Conservation (phyloP, 2,888 invertebrate species). For the Chloromyia formosa region DNA sequence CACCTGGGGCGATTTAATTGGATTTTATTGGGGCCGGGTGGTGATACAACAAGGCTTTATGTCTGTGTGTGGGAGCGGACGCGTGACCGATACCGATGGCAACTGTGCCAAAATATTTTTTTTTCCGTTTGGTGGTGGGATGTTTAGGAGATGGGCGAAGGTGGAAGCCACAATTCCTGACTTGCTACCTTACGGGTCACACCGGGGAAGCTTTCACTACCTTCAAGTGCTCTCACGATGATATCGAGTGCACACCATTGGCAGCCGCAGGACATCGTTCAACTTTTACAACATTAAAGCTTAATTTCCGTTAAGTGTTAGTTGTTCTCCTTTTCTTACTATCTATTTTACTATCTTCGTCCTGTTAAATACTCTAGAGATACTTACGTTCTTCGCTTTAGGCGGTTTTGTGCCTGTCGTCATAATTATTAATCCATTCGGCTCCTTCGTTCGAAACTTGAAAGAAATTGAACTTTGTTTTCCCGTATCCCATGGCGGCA, state of each 20-base stretch:
- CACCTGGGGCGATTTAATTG: conserved; percentile 34
- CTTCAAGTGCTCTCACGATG: too few species aligned
- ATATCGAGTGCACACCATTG: too few species aligned
- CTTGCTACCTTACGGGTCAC: too few species aligned
- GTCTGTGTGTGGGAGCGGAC: background rate
- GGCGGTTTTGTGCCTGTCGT: conserved; percentile 84
- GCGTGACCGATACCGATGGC: too few species aligned
- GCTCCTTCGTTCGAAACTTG: conserved; percentile 94
- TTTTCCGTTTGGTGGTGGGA: too few species aligned
- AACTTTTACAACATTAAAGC: too few species aligned
- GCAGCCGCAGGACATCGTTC: too few species aligned
- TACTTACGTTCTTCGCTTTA: conserved; percentile 69
- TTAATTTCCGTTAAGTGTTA: background rate
- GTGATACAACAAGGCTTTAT: background rate
- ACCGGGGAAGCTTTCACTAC: too few species aligned
- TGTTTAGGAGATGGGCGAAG: too few species aligned
- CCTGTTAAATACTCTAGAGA: background rate
- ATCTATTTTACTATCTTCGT: too few species aligned
- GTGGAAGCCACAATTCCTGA: too few species aligned
- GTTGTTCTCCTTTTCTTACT: background rate
- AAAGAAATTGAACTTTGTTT: conserved; percentile 90
- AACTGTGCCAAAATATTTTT: too few species aligned
- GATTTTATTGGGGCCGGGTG: conserved; percentile 19
- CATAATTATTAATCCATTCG: conserved; percentile 92
- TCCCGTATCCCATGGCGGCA: conserved; percentile 92